Evolutionary conservation across 2,113 vertebrate genomes (phyloP), one percentile per base, ranked within the genome.

Genomic region (Hystrix brachyura): DNA sequence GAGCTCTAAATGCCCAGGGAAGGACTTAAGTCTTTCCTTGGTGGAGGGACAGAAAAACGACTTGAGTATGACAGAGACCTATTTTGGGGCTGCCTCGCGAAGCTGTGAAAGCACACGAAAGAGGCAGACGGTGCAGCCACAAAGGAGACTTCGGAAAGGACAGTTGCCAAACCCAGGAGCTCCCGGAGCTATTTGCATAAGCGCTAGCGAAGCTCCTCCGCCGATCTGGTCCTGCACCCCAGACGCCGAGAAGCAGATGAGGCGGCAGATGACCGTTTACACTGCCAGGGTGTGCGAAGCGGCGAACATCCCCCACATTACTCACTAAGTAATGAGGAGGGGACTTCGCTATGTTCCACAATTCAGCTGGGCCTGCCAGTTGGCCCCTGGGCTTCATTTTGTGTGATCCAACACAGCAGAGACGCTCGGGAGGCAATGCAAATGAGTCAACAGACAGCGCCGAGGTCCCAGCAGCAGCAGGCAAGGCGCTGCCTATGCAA

Each of bases 391-490:
- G 98, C 97, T 94, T 86, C 91, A 80, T 95, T 96, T 81, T 84
- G 95, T 95, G 89, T 72, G 97, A 97, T 97, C 93, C 80, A 12
- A 90, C 86, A 83, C 94, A 95, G 95, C 69, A 64, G 89, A 96
- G 97, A 92, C 79, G 53, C 98, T 97, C 91, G 14, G 78, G 96
- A 96, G 96, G 86, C 94, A 5, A 96, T 95, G 94, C 96, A 98
- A 96, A 97, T 95, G 94, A 87, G 59, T 67, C 97, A 64, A 74
- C 97, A 97, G 97, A 97, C 96, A 96, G 97, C 97, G 34, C 51
- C 0, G 93, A 71, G 94, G 95, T 96, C 98, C 98, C 97, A 60
- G 94, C 92, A 98, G 97, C 98, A 98, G 98, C 98, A 95, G 98
- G 97, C 98, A 48, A 95, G 96, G 97, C 85, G 72, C 89, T 48